Base-by-base conservation (phyloP, 2,888 invertebrate genomes). In the Tortrix viridana region DNA sequence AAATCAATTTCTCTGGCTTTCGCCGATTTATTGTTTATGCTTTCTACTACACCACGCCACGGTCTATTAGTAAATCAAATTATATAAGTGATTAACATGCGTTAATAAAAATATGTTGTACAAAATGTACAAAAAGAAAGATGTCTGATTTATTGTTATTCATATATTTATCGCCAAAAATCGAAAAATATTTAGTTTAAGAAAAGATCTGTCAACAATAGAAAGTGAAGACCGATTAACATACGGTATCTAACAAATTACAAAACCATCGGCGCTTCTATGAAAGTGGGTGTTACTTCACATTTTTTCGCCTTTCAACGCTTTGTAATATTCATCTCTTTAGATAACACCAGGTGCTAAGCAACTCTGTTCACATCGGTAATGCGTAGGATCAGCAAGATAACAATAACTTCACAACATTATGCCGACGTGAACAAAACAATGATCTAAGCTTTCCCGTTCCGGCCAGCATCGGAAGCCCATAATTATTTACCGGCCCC, bases 1-100 rank as follows among this genome's bases (percentile, higher is more conserved):
- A 90, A 91, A 92, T 92, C 91, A 92, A 91, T 91, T 91, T 91
- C 92, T 83, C 91, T 76, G 82, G 84, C 91, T 91, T 91, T 91
- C 92, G 88, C 90, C 77, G 77, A 77, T 77, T 87, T 89, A 91
- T 91, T 92, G 91, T 92, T 89, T 88, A 86, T 86, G 90, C 92
- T 91, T 92, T 92, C 91, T 91, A 91, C 84, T 84, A 78, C 76
- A 75, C 75, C 70, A 69, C 71, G 73, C 75, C 70, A 69, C 71
- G 73, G 73, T 76, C 76, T 77, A 84, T 85, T 86, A 84, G 79
- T 84, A 74, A 81, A 82, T 84, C 83, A 82, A 87, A 86, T 84
- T 80, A 82, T 84, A 85, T 81, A 82, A 83, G 84, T 85, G 41
- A 41, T 83, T 79, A 81, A 76, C 77, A 77, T 80, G 5, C 6